Evolutionary conservation across 2,888 invertebrate species (phyloP).

Genomic region (Dynastes hyllus): DNA sequence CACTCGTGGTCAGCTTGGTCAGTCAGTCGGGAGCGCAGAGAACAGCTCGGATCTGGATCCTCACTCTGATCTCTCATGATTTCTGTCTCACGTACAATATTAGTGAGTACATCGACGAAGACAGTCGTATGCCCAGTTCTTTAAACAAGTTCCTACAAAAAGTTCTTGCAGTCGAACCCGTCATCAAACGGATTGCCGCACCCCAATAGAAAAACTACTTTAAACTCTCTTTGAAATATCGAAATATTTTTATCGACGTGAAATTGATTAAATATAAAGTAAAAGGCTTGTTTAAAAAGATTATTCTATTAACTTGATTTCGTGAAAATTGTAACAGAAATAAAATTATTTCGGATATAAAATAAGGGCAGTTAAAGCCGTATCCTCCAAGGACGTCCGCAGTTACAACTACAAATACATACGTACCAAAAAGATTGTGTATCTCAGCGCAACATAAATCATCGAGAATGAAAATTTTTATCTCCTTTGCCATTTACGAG

Average conservation of each 20-base stretch:
- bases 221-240: conserved; percentile 22
- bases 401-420: not conserved
- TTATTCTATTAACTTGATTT: not conserved
- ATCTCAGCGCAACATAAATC: conserved; percentile 21
- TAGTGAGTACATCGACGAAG: conserved; percentile 41
- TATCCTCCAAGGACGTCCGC: conserved; percentile 14
- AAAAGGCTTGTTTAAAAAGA: too few relatives aligned
- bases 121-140: conserved; percentile 42
- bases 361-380: not conserved
- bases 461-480: conserved; percentile 35
- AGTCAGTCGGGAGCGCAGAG: conserved; percentile 19
- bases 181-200: conserved; percentile 42
- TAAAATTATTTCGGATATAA: conserved; percentile 6
- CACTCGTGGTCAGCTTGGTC: conserved; percentile 38
- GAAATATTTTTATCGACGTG: conserved; percentile 3
- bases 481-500: conserved; percentile 27
- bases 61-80: conserved; percentile 31
- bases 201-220: conserved; percentile 27
- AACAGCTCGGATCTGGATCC: conserved; percentile 24
- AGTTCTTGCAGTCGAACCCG: conserved; percentile 44
- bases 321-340: not conserved
- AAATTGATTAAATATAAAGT: too few relatives aligned
- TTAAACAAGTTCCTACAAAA: conserved; percentile 46
- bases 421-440: not conserved
- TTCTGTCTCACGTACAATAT: conserved; percentile 45